These are phyloP conservation scores for Danaus chrysippus DNA, from an alignment of 2,888 invertebrate genomes.

Conservation along the genomic window DNA sequence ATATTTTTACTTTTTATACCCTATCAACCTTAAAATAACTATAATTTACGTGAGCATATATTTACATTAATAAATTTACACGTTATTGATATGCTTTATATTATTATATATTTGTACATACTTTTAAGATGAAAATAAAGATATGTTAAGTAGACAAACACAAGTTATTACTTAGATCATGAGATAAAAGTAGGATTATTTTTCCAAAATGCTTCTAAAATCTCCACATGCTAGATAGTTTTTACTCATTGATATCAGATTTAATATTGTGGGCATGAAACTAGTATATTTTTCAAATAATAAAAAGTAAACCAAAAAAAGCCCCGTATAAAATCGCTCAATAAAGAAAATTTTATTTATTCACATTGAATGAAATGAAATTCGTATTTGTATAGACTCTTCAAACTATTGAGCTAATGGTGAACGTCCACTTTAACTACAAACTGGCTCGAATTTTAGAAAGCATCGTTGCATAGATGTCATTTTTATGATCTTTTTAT, in stretches of 20 bases:
- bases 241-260: no score
- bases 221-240: no score
- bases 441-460: constrained; percentile 3
- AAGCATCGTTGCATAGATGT: constrained; percentile 4
- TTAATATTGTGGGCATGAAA: no score
- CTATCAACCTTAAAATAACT: constrained; percentile 12
- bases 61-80: constrained; percentile 44
- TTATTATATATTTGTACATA: constrained; percentile 35
- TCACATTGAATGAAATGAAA: not conserved
- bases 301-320: no score
- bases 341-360: not conserved
- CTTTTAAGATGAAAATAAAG: not conserved
- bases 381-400: not conserved
- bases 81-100: constrained; percentile 63
- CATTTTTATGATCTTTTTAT: constrained; percentile 4
- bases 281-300: no score
- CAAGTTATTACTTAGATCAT: no score
- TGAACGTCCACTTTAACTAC: constrained; percentile 1
- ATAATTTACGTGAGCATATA: constrained; percentile 24
- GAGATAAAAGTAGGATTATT: no score
- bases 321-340: not conserved
- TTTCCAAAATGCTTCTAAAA: no score
- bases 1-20: constrained; percentile 5
- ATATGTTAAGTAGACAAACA: not conserved
- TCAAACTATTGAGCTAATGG: not conserved